Percentiles rank a stretch among this genome's conserved stretches.
These are phyloP conservation scores for Heliconius ethilla DNA, from an alignment of 2,888 invertebrate species.

Conservation along the genomic window DNA sequence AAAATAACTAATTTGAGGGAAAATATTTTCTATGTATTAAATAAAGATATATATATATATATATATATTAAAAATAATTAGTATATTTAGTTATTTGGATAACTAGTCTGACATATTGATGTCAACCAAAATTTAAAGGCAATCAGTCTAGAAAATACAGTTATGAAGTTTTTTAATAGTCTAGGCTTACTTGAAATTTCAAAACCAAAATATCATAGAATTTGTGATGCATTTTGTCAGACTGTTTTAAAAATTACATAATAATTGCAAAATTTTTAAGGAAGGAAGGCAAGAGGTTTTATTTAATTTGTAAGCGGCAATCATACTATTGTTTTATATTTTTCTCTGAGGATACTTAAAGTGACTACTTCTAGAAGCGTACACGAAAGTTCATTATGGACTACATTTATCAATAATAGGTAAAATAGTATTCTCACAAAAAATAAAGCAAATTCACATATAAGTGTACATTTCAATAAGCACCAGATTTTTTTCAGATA, in stretches of 20 bases:
- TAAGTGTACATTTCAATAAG: conserved; percentile 41
- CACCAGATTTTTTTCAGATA: conserved; percentile 38
- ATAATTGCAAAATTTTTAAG: neutral
- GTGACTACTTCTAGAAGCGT: conserved; percentile 27
- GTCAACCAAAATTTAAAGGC: conserved; percentile 15
- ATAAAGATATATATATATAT: conserved; percentile 11
- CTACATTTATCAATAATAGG: conserved; percentile 29
- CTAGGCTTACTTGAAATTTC: conserved; percentile 1
- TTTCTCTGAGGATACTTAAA: conserved; percentile 24
- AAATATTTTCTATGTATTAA: conserved; percentile 13
- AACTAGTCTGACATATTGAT: conserved; percentile 16
- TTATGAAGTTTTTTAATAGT: neutral
- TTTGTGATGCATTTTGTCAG: conserved; percentile 3
- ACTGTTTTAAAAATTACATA: neutral
- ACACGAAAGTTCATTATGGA: conserved; percentile 25
- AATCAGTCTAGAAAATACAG: conserved; percentile 16
- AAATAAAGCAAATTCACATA: conserved; percentile 41
- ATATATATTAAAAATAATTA: conserved; percentile 16
- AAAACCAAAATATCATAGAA: neutral
- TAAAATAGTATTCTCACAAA: conserved; percentile 32
- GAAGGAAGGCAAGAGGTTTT: neutral
- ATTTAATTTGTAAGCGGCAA: neutral
- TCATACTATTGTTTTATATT: conserved; percentile 1
- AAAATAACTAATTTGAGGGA: conserved; percentile 7
- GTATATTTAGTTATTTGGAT: conserved; percentile 8